These are phyloP conservation scores for Pollenia amentaria DNA, from an alignment of 2,888 invertebrate species.

Conservation along the genomic window DNA sequence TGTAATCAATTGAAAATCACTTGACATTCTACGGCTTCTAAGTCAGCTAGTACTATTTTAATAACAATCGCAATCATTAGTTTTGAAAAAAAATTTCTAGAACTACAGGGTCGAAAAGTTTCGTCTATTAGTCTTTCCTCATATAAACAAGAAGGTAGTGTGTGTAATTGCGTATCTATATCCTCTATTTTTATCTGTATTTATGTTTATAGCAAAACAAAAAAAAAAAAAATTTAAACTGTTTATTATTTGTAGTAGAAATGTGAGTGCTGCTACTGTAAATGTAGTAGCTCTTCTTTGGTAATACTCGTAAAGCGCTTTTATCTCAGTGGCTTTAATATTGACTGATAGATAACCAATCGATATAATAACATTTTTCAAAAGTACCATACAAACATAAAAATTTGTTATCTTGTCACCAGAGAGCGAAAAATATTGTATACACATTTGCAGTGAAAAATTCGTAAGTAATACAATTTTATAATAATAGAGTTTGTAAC, in stretches of 20 bases:
- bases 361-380: conserved; percentile 11
- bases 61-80: no score
- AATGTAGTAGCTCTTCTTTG: conserved; percentile 18
- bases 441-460: not conserved
- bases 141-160: not conserved
- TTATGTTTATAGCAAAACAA: not conserved
- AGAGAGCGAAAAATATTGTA: not conserved
- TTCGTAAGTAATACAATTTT: not conserved
- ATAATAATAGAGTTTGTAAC: no score
- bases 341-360: conserved; percentile 10
- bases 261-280: not conserved
- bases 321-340: conserved; percentile 34
- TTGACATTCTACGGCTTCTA: no score
- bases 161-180: conserved; percentile 3
- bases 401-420: not conserved
- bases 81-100: not conserved
- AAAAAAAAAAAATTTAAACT: conserved; percentile 51
- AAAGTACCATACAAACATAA: not conserved
- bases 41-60: no score
- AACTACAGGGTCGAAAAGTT: not conserved
- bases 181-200: conserved; percentile 22
- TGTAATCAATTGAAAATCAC: no score
- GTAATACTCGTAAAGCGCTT: conserved; percentile 9
- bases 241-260: conserved; percentile 21
- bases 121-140: not conserved